Conservation (phyloP, 2,797 vertebrate genomes). For the Periophthalmus magnuspinnatus region DNA sequence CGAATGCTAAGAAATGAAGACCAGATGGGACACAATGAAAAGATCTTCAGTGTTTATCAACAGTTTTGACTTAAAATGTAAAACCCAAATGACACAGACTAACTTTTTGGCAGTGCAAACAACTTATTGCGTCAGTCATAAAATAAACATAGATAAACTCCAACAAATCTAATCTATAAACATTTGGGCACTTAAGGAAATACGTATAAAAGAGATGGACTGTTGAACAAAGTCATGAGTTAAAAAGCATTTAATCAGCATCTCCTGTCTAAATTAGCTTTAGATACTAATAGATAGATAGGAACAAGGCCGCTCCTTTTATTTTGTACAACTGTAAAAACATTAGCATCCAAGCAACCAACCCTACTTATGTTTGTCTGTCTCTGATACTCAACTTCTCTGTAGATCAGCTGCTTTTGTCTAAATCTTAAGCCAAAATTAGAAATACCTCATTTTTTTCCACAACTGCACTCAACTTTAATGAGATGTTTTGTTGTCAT, state of each 20-base stretch:
- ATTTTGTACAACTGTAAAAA: background rate
- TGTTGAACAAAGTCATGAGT: background rate
- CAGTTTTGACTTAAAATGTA: constrained; percentile 8
- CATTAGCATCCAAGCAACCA: background rate
- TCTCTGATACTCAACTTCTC: background rate
- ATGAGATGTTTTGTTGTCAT: background rate
- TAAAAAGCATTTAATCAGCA: background rate
- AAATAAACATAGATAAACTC: constrained; percentile 15
- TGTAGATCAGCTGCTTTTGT: background rate
- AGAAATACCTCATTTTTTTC: background rate
- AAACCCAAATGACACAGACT: constrained; percentile 14
- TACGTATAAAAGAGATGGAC: background rate
- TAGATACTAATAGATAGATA: too few relatives aligned
- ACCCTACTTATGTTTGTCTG: background rate
- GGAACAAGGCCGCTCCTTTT: background rate
- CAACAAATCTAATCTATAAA: background rate
- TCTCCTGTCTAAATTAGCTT: background rate
- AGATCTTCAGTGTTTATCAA: constrained; percentile 16
- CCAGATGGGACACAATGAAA: constrained; percentile 20
- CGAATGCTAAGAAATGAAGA: constrained; percentile 7
- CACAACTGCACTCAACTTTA: background rate
- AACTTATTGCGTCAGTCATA: background rate
- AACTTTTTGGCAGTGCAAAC: constrained; percentile 20
- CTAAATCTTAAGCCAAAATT: background rate
- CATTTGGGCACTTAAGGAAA: background rate